Base-by-base conservation (phyloP, 2,888 invertebrate genomes). In the Scrobipalpa atriplicella region DNA sequence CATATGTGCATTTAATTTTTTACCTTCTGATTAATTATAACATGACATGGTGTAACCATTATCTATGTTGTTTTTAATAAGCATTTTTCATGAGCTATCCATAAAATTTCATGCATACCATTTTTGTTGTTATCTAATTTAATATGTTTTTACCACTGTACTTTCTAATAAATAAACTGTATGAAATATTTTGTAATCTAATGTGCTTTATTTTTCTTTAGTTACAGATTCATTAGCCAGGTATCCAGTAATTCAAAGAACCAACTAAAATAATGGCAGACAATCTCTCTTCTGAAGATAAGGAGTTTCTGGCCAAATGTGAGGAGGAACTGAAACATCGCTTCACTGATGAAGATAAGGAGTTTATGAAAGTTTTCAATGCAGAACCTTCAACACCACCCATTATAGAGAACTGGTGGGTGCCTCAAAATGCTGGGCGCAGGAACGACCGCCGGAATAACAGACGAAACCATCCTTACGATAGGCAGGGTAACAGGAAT, bases 271-370 rank as follows among this genome's bases (percentile, higher is more conserved):
- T 87, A 87, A 71, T 85, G 61, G 66, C 77, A 39, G 82, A 83
- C 62, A 72, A 72, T 65, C 78, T 95, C 41, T 94, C 94, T 11
- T 88, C 89, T 19, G 93, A 94, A 73, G 95, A 95, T 71, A 80
- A 92, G 64, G 92, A 93, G 60, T 95, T 95, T 73, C 76, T 95
- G 64, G 92, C 90, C 6, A 90, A 93, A 78, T 95, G 95, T 77
- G 95, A 95, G 75, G 92, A 93, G 68, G 94, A 94, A 77, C 93
- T 95, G 62, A 92, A 93, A 72, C 84, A 93, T 68, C 94, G 95
- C 70, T 95, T 89, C 73, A 94, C 95, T 47, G 94, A 94, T 41
- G 90, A 94, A 8, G 95, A 96, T 85, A 86, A 86, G 60, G 94
- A 94, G 64, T 96, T 94, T 77, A 93, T 94, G 88, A 89, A 86